These are phyloP conservation scores for Ceramica pisi DNA, from an alignment of 2,888 invertebrate species.

Conservation along the genomic window DNA sequence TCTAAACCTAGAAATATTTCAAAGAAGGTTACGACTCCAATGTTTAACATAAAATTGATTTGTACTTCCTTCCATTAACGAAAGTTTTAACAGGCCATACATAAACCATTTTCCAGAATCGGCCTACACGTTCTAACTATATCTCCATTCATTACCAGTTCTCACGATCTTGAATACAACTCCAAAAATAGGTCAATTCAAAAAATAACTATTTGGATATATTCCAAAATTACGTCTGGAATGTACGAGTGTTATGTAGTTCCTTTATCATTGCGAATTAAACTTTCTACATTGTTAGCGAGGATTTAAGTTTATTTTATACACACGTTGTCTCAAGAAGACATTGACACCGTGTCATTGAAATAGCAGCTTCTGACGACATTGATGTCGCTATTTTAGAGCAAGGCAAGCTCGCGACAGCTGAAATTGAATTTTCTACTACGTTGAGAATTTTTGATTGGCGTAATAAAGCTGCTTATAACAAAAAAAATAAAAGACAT, in stretches of 20 bases:
- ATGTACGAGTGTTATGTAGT: slow-evolving; percentile 42
- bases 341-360: slow-evolving; percentile 56
- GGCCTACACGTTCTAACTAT: slow-evolving; percentile 63
- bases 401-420: slow-evolving; percentile 33
- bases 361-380: slow-evolving; percentile 36
- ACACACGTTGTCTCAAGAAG: slow-evolving; percentile 24
- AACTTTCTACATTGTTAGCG: slow-evolving; percentile 21
- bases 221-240: slow-evolving; percentile 73
- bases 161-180: slow-evolving; percentile 68
- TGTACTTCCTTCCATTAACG: slow-evolving; percentile 50
- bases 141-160: slow-evolving; percentile 63
- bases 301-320: slow-evolving; percentile 12
- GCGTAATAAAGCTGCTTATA: background rate
- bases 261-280: slow-evolving; percentile 34
- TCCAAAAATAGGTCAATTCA: slow-evolving; percentile 75
- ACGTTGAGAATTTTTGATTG: slow-evolving; percentile 1
- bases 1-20: background rate
- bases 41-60: slow-evolving; percentile 24
- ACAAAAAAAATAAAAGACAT: background rate
- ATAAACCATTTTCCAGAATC: slow-evolving; percentile 33
- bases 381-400: slow-evolving; percentile 53
- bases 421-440: slow-evolving; percentile 26
- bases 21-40: background rate
- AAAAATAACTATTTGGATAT: slow-evolving; percentile 75
- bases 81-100: slow-evolving; percentile 13